These are phyloP conservation scores for Strix uralensis DNA, from an alignment of 2,113 vertebrate genomes.

Conservation along the genomic window DNA sequence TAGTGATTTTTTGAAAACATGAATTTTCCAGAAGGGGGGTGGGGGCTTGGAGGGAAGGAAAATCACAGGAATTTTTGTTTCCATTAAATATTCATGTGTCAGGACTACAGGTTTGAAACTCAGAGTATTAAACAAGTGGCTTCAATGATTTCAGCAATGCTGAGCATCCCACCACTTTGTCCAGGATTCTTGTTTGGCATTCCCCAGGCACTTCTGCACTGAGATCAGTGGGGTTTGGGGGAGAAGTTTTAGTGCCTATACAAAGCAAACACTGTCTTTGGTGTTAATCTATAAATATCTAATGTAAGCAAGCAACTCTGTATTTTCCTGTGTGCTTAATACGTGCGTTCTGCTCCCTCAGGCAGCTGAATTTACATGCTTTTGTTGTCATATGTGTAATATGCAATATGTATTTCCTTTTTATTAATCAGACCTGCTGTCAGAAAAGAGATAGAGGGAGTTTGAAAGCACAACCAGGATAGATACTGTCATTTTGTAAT, in stretches of 20 bases:
- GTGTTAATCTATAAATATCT: neutral
- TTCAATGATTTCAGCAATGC: neutral
- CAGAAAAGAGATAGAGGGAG: neutral
- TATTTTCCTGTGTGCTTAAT: neutral
- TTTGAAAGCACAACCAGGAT: neutral
- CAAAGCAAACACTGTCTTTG: neutral
- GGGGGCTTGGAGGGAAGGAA: neutral
- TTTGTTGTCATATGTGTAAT: constrained; percentile 1
- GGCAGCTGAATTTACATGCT: constrained; percentile 1
- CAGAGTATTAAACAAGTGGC: neutral
- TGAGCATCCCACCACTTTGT: neutral
- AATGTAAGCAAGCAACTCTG: neutral
- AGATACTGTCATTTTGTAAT: neutral
- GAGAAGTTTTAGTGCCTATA: neutral
- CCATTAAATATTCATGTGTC: neutral
- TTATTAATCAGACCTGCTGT: constrained; percentile 9
- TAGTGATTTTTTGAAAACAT: neutral
- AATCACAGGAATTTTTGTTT: rapidly evolving
- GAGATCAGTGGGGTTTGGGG: neutral
- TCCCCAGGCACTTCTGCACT: neutral
- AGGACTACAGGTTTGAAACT: neutral
- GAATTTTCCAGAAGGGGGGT: neutral
- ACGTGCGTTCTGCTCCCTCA: neutral
- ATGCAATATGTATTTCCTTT: neutral
- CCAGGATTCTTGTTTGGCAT: neutral